phyloP scores from a whole-genome alignment of 2,797 vertebrate species.

The Anisognathus igniventris region DNA sequence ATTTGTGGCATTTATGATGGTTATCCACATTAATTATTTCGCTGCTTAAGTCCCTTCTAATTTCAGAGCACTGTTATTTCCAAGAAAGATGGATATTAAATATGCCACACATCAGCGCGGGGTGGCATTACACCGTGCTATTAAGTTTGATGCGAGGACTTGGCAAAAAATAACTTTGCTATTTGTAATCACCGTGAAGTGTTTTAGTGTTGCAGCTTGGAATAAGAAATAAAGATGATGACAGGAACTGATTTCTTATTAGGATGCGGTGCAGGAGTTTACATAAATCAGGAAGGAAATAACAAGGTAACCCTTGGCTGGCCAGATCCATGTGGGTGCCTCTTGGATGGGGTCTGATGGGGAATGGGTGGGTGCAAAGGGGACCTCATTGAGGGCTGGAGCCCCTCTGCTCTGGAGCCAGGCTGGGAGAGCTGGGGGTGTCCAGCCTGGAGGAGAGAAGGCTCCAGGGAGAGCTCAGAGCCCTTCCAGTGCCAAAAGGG shows the following conservation, averaged over 20 bases:
- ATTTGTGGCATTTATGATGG: conserved; percentile 67
- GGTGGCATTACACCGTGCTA: conserved; percentile 68
- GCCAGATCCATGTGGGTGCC: background rate
- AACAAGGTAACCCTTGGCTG: conserved; percentile 26
- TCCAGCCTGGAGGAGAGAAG: fast-evolving
- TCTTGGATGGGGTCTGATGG: background rate
- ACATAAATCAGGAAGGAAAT: conserved; percentile 44
- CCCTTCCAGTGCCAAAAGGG: fast-evolving
- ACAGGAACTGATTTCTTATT: conserved; percentile 66
- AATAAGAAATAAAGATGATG: conserved; percentile 64
- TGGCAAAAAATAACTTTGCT: conserved; percentile 71
- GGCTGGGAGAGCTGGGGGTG: background rate
- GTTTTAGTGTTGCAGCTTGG: conserved; percentile 61
- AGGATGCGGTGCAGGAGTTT: conserved; percentile 21
- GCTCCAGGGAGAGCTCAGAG: background rate
- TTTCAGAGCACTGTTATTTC: conserved; percentile 73
- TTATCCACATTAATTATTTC: conserved; percentile 78
- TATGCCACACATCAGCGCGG: conserved; percentile 73
- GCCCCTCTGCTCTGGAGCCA: background rate
- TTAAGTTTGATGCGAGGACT: conserved; percentile 69
- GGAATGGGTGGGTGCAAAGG: background rate
- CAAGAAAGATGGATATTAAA: conserved; percentile 76
- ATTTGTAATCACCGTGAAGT: conserved; percentile 71
- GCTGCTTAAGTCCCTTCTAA: conserved; percentile 72
- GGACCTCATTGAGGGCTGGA: background rate